A percentile compares a stretch with the other conserved stretches of the same genome.
Conservation (phyloP, 1,140 invertebrate genomes). For the Drosophila auraria region DNA sequence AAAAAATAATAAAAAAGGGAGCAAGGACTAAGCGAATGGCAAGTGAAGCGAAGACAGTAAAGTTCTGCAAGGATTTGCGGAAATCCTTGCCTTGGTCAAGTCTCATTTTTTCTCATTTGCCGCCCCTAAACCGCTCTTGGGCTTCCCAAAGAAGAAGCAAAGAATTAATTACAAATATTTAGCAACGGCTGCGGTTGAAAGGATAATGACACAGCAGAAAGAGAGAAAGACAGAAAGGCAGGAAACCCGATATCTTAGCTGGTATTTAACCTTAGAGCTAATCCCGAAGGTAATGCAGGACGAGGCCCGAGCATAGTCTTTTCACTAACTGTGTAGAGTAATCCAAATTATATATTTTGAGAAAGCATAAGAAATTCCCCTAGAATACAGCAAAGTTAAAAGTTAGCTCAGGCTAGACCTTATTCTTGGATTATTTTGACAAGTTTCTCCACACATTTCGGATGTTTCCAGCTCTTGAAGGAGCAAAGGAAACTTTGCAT, state of each 20-base stretch:
- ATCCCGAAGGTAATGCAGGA: not conserved
- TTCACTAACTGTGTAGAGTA: too few relatives aligned
- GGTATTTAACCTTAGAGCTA: slow-evolving; percentile 19
- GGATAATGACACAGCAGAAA: not conserved
- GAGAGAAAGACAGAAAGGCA: slow-evolving; percentile 5
- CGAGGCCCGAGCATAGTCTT: too few relatives aligned
- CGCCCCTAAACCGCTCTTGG: slow-evolving; percentile 12
- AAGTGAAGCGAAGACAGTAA: slow-evolving; percentile 35
- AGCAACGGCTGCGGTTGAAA: slow-evolving; percentile 11
- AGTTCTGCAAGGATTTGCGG: slow-evolving; percentile 24
- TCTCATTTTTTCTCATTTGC: slow-evolving; percentile 20
- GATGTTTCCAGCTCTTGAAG: not conserved
- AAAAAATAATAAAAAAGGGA: slow-evolving; percentile 14
- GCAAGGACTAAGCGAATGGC: slow-evolving; percentile 7
- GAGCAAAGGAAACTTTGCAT: not conserved
- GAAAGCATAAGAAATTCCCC: too few relatives aligned
- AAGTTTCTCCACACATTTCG: not conserved
- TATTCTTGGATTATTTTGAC: not conserved
- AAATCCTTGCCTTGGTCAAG: slow-evolving; percentile 18
- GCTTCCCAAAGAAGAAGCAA: slow-evolving; percentile 9
- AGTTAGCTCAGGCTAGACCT: not conserved
- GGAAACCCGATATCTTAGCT: slow-evolving; percentile 12
- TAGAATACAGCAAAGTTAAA: not conserved
- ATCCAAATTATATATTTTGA: too few relatives aligned
- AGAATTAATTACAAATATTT: slow-evolving; percentile 29